These are phyloP conservation scores for Cryptoblepharus egeriae DNA, from an alignment of 2,797 vertebrate species.

Conservation along the genomic window DNA sequence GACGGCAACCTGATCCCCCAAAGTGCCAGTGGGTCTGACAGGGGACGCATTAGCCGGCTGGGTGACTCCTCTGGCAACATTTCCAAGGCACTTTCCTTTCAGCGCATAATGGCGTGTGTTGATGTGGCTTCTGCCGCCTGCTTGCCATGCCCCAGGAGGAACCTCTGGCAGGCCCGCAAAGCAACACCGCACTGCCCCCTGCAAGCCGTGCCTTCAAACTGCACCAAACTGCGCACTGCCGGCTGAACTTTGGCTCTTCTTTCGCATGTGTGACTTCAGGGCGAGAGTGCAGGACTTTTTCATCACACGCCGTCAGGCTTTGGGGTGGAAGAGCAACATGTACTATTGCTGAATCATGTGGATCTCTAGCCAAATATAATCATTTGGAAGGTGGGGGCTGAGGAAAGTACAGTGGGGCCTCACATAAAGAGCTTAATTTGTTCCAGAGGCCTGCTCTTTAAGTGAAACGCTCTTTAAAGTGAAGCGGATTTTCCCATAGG, in stretches of 20 bases:
- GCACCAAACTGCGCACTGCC: not conserved
- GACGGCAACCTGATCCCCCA: slow-evolving; percentile 7
- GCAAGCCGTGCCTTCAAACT: not conserved
- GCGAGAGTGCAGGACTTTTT: no score
- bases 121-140: not conserved
- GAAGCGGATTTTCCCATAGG: no score
- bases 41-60: not conserved
- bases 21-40: not conserved
- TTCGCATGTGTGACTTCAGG: not conserved
- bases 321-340: not conserved
- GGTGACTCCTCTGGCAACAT: not conserved
- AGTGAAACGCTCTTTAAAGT: no score
- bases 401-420: no score
- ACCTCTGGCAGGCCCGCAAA: not conserved
- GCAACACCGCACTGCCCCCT: not conserved
- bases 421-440: no score
- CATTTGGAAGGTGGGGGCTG: not conserved
- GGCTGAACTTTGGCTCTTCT: accelerated
- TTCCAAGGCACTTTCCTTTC: not conserved
- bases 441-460: no score
- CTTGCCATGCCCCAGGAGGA: not conserved
- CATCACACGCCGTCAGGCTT: not conserved
- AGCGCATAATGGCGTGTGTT: not conserved
- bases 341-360: not conserved
- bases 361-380: not conserved